Conservation (phyloP, 2,888 invertebrate species). For the Glyphotaelius pellucidus region DNA sequence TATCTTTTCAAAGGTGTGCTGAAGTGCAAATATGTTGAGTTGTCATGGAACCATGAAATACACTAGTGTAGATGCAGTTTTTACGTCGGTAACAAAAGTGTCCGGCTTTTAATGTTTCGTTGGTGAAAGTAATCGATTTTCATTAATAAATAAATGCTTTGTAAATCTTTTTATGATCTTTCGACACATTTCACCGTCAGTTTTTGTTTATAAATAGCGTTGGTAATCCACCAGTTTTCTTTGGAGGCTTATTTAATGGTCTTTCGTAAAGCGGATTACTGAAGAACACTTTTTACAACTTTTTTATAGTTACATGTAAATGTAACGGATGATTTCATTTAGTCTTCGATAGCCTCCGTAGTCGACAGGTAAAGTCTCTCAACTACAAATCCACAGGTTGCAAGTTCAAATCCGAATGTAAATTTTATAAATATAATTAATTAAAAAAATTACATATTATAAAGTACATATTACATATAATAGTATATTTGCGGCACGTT, state of each 20-base stretch:
- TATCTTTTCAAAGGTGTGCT: too few species aligned
- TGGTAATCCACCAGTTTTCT: neutral
- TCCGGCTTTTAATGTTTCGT: neutral
- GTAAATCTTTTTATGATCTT: neutral
- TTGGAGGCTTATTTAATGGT: neutral
- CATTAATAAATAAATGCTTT: neutral
- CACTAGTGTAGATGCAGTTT: neutral
- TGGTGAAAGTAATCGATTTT: neutral
- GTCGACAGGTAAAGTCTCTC: too few species aligned
- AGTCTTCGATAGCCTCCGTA: too few species aligned
- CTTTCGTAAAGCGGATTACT: neutral
- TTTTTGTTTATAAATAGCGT: neutral
- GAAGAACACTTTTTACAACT: too few species aligned
- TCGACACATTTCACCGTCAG: neutral
- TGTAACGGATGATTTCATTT: neutral
- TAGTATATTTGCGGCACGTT: too few species aligned
- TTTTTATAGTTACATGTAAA: neutral
- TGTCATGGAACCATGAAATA: neutral
- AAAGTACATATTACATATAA: too few species aligned
- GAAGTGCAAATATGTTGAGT: too few species aligned
- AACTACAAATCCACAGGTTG: too few species aligned
- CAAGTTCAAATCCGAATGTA: too few species aligned
- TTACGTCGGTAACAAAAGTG: neutral
- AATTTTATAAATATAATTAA: too few species aligned
- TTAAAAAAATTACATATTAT: too few species aligned